phyloP scores from a whole-genome alignment of 2,797 vertebrate species.

The Yasuhikotakia modesta region DNA sequence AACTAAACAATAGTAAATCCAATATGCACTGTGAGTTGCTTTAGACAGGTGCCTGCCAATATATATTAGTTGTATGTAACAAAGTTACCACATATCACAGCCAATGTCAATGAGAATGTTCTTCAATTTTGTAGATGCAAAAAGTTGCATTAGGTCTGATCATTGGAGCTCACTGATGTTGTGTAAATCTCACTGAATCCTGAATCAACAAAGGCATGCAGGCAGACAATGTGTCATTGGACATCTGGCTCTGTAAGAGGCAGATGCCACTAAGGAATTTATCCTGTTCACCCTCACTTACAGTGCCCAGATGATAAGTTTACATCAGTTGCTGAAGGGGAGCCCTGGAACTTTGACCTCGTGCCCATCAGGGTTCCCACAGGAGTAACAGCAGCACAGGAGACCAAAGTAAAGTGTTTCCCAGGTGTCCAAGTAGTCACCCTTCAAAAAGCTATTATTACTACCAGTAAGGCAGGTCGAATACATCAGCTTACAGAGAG shows the following conservation, averaged over 20 bases:
- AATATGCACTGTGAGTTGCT: too few species aligned
- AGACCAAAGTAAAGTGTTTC: slow-evolving; percentile 68
- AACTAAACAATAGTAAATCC: too few species aligned
- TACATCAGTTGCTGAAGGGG: slow-evolving; percentile 68
- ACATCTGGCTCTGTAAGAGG: slow-evolving; percentile 53
- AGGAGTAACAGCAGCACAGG: slow-evolving; percentile 61
- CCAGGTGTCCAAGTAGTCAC: slow-evolving; percentile 35
- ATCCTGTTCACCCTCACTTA: slow-evolving; percentile 54
- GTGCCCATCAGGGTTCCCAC: slow-evolving; percentile 63
- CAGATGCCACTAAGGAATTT: slow-evolving; percentile 51
- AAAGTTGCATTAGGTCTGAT: background rate
- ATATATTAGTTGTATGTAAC: background rate
- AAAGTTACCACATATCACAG: background rate
- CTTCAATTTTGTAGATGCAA: background rate
- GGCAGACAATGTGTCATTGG: slow-evolving; percentile 38
- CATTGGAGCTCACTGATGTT: slow-evolving; percentile 6
- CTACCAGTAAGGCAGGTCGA: slow-evolving; percentile 20
- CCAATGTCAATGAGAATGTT: background rate
- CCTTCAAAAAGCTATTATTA: slow-evolving; percentile 34
- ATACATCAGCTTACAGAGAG: slow-evolving; percentile 37
- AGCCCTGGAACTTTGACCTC: slow-evolving; percentile 71
- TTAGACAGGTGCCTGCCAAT: too few species aligned
- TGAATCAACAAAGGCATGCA: slow-evolving; percentile 27
- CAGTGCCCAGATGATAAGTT: slow-evolving; percentile 68
- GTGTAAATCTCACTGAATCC: slow-evolving; percentile 24